Conservation (phyloP, 2,888 invertebrate species). For the Chloroclystis v-ata region DNA sequence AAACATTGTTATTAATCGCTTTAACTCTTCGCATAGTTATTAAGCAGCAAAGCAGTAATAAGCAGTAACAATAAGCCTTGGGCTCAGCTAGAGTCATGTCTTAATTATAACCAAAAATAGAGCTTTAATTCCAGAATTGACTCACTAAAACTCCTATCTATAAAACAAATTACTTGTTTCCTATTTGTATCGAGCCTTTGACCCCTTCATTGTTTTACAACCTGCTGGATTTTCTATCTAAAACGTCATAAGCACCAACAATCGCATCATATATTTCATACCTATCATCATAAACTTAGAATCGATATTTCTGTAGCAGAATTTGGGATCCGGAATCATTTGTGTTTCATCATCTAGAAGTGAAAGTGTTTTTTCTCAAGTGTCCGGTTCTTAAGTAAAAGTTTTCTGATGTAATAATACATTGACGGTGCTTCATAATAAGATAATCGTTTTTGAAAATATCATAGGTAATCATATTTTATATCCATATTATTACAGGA, state of each 20-base stretch:
- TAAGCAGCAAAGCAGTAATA: too few relatives aligned
- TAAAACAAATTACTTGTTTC: slow-evolving; percentile 17
- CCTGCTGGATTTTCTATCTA: slow-evolving; percentile 29
- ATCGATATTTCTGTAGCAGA: slow-evolving; percentile 26
- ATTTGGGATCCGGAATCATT: slow-evolving; percentile 30
- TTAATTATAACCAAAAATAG: too few relatives aligned
- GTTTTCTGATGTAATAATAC: slow-evolving; percentile 67
- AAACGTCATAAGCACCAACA: slow-evolving; percentile 22
- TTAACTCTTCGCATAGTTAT: too few relatives aligned
- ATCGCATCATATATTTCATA: slow-evolving; percentile 20
- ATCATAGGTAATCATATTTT: too few relatives aligned
- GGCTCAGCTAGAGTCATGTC: too few relatives aligned
- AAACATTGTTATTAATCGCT: too few relatives aligned
- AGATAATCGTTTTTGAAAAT: background rate
- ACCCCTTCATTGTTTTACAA: slow-evolving; percentile 57
- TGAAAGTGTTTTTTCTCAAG: slow-evolving; percentile 67
- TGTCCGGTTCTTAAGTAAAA: slow-evolving; percentile 70
- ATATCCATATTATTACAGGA: too few relatives aligned
- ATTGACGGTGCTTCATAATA: slow-evolving; percentile 29
- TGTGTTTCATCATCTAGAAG: slow-evolving; percentile 41
- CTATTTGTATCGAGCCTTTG: slow-evolving; percentile 52
- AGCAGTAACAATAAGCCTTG: too few relatives aligned
- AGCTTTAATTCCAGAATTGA: slow-evolving; percentile 1
- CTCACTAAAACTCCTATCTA: slow-evolving; percentile 1
- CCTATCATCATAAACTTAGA: slow-evolving; percentile 20